phyloP scores from a whole-genome alignment of 2,113 vertebrate species.

The Catagonus wagneri region DNA sequence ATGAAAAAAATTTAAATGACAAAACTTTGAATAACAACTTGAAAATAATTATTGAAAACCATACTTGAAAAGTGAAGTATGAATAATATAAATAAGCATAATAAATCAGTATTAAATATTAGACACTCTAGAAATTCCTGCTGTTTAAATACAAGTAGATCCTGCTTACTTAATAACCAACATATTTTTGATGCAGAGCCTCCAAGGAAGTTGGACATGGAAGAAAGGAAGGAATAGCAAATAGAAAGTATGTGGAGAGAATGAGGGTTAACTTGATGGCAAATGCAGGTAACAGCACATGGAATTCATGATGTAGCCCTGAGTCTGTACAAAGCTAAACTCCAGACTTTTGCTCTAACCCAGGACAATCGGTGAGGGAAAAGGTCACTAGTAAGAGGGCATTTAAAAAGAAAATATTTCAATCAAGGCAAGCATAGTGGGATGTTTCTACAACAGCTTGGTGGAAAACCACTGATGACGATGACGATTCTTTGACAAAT shows the following conservation, averaged over 20 bases:
- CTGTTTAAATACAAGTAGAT: background rate
- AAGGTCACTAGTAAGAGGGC: background rate
- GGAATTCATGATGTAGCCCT: background rate
- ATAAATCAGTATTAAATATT: background rate
- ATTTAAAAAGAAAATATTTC: background rate
- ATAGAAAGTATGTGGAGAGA: background rate
- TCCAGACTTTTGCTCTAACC: background rate
- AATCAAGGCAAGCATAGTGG: background rate
- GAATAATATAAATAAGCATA: background rate
- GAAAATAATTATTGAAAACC: constrained; percentile 18
- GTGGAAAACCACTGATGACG: background rate
- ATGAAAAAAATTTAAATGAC: background rate
- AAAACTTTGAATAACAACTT: background rate
- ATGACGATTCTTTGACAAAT: background rate
- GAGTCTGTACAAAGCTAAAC: background rate
- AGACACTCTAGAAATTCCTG: background rate
- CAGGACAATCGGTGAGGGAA: background rate
- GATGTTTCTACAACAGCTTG: background rate
- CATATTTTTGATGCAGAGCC: background rate
- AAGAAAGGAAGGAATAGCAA: background rate
- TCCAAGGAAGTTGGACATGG: background rate
- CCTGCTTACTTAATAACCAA: background rate
- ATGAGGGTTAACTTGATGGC: background rate
- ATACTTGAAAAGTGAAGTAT: background rate
- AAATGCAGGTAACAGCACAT: background rate